phyloP scores from a whole-genome alignment of 1,140 invertebrate species.

The honey bee (Apis mellifera) region DNA sequence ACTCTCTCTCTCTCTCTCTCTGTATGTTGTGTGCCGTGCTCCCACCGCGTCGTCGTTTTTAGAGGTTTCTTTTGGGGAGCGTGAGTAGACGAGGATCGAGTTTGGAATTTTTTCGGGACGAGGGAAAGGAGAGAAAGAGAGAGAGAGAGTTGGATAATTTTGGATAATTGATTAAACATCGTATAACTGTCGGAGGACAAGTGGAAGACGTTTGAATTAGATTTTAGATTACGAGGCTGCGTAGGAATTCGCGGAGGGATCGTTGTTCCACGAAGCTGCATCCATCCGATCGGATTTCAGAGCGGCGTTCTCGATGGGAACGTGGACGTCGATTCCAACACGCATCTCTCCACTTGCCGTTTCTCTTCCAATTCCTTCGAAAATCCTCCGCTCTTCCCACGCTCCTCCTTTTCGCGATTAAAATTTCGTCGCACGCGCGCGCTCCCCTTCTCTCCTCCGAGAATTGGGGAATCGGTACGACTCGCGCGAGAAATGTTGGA shows the following conservation, averaged over 20 bases:
- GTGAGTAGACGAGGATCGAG: too few species aligned
- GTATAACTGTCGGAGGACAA: too few species aligned
- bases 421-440: conserved; percentile 29
- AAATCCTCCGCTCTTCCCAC: background rate
- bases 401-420: background rate
- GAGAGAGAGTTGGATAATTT: too few species aligned
- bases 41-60: background rate
- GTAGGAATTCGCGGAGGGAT: background rate
- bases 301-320: conserved; percentile 25
- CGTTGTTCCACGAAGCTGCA: background rate
- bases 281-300: conserved; percentile 28
- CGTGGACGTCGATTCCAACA: conserved; percentile 19
- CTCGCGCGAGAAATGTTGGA: conserved; percentile 42
- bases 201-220: too few species aligned
- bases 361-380: background rate
- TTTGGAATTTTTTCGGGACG: too few species aligned
- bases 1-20: background rate
- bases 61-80: too few species aligned
- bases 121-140: too few species aligned
- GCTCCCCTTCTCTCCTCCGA: background rate
- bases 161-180: too few species aligned
- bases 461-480: conserved; percentile 20
- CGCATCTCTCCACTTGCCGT: too few species aligned
- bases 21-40: too few species aligned
- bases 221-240: too few species aligned